phyloP scores from a whole-genome alignment of 2,113 vertebrate genomes.

The Protomyctophum bolini region DNA sequence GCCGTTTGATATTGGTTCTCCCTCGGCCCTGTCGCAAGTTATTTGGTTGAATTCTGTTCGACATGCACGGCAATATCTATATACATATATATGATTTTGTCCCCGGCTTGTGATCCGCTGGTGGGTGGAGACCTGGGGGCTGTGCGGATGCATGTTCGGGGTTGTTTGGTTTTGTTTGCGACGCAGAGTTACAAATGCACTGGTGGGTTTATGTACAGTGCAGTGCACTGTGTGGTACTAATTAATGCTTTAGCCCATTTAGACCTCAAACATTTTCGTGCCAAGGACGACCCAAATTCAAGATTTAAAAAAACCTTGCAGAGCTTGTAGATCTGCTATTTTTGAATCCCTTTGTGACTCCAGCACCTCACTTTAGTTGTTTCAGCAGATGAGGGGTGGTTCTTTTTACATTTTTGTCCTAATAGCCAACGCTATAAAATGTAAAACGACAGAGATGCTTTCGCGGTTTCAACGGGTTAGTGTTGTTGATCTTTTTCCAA shows the following conservation, averaged over 20 bases:
- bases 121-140: constrained; percentile 2
- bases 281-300: no score
- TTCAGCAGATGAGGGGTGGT: no score
- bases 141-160: not conserved
- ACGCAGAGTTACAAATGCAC: constrained; percentile 1
- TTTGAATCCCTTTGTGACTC: no score
- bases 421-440: no score
- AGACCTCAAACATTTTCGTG: not conserved
- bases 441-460: no score
- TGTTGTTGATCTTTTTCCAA: constrained; percentile 6
- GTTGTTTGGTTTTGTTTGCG: constrained; percentile 14
- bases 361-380: no score
- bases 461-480: no score
- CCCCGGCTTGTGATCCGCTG: not conserved
- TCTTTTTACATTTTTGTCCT: no score
- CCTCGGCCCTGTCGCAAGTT: constrained; percentile 17
- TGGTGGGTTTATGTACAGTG: constrained; percentile 3
- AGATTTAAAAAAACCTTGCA: no score
- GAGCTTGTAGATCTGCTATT: no score
- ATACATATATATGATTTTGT: not conserved
- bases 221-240: constrained; percentile 19
- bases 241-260: constrained; percentile 38
- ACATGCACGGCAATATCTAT: not conserved
- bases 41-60: constrained; percentile 22
- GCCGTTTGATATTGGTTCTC: constrained; percentile 51